phyloP scores from a whole-genome alignment of 2,113 vertebrate genomes.

The Onychostruthus taczanowskii region DNA sequence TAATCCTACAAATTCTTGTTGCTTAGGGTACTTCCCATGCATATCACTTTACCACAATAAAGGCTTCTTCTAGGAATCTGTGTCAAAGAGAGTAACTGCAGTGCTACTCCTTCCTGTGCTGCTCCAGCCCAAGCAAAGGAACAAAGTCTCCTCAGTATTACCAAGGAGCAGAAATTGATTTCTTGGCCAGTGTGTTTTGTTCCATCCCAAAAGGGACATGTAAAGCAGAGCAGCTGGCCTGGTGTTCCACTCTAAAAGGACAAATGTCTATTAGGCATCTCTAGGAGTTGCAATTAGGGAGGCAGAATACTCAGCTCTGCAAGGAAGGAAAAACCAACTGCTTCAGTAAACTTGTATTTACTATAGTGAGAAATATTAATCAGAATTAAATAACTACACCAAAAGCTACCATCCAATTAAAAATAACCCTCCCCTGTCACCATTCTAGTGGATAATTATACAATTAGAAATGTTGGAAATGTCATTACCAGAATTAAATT shows the following conservation, averaged over 20 bases:
- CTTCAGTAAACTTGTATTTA: not conserved
- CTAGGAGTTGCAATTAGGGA: not conserved
- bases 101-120: not conserved
- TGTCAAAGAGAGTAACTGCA: not conserved
- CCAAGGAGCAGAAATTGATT: not conserved
- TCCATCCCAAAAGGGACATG: rapidly evolving
- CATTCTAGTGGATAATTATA: not conserved
- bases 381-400: not conserved
- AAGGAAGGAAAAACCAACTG: not conserved
- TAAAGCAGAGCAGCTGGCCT: not conserved
- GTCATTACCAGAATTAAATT: not conserved
- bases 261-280: not conserved
- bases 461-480: not conserved
- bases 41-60: not conserved
- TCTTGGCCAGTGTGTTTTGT: not conserved
- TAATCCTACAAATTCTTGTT: not conserved
- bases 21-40: not conserved
- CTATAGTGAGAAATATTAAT: not conserved
- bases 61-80: not conserved
- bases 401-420: not conserved
- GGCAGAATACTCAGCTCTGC: not conserved
- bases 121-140: not conserved
- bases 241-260: not conserved
- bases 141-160: not conserved
- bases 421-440: not conserved